A percentile compares a stretch with the other conserved stretches of the same genome.
Conservation (phyloP, 1,140 invertebrate species). For the Sycophila sp. region DNA sequence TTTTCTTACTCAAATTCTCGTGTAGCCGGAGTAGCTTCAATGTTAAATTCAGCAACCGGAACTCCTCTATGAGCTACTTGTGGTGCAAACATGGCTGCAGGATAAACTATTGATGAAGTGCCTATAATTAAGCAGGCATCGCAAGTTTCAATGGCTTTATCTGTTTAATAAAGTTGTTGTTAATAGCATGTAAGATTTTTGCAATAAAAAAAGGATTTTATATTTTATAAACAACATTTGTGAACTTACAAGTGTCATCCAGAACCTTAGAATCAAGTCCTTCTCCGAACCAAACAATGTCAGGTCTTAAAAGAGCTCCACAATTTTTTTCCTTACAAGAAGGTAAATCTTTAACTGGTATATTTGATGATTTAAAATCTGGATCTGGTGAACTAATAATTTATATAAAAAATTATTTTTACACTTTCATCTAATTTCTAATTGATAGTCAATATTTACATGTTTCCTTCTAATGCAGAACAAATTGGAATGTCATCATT, state of each 20-base stretch:
- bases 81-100: constrained; percentile 93
- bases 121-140: constrained; percentile 87
- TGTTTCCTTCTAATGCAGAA: constrained; percentile 67
- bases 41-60: constrained; percentile 90
- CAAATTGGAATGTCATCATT: constrained; percentile 89
- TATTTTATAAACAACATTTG: constrained; percentile 23
- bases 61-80: constrained; percentile 79
- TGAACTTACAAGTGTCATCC: constrained; percentile 69
- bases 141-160: constrained; percentile 75
- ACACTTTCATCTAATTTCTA: not conserved
- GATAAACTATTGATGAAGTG: constrained; percentile 90
- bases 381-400: constrained; percentile 56
- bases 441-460: constrained; percentile 45
- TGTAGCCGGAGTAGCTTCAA: constrained; percentile 81
- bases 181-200: constrained; percentile 7
- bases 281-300: constrained; percentile 94
- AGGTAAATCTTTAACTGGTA: constrained; percentile 77
- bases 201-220: constrained; percentile 21
- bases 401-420: not conserved
- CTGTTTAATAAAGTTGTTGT: constrained; percentile 55
- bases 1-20: constrained; percentile 72
- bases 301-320: constrained; percentile 79
- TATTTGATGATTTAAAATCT: constrained; percentile 58
- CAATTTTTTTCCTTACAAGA: constrained; percentile 75
- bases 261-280: constrained; percentile 75